Evolutionary conservation across 2,797 vertebrate genomes (phyloP), one percentile per base, ranked within the genome.

Genomic region (Acrocephalus scirpaceus): DNA sequence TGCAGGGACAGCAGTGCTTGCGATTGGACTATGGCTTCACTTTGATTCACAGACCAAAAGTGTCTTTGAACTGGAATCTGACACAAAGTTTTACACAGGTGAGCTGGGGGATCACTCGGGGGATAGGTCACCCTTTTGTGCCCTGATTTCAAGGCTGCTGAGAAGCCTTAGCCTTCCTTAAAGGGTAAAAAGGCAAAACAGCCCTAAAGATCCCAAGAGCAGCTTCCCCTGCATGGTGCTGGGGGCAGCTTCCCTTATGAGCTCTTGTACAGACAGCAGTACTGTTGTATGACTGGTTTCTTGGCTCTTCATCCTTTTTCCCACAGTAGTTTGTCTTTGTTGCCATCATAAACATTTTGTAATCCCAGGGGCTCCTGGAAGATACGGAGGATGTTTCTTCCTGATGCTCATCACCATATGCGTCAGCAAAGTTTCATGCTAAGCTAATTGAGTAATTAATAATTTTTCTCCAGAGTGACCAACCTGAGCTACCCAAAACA

Each of bases 1-100:
- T 85, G 98, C 99, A 60, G 99, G 99, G 80, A 99, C 99, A 34
- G 99, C 98, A 5, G 99, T 99, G 79, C 98, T 99, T 58, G 98
- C 98, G 34, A 93, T 99, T 18, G 99, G 99, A 87, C 97, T 99
- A 93, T 99, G 99, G 99, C 98, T 99, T 34, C 98, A 99, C 79
- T 98, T 99, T 65, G 99, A 99, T 96, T 95, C 98, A 3, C 98
- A 98, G 96, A 99, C 99, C 89, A 99, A 98, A 97, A 98, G 97
- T 44, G 97, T 99, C 93, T 99, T 99, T 83, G 98, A 99, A 71
- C 97, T 98, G 88, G 91, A 98, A 19, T 85, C 97, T 10, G 97
- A 98, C 13, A 98, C 97, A 19, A 98, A 98, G 4, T 99, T 99
- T 95, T 99, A 99, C 94, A 99, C 98, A 93, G 99, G 99, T 99